Percentiles rank a stretch among this genome's conserved stretches.
phyloP scores from a whole-genome alignment of 1,140 invertebrate species.

The Carposina sasakii region DNA sequence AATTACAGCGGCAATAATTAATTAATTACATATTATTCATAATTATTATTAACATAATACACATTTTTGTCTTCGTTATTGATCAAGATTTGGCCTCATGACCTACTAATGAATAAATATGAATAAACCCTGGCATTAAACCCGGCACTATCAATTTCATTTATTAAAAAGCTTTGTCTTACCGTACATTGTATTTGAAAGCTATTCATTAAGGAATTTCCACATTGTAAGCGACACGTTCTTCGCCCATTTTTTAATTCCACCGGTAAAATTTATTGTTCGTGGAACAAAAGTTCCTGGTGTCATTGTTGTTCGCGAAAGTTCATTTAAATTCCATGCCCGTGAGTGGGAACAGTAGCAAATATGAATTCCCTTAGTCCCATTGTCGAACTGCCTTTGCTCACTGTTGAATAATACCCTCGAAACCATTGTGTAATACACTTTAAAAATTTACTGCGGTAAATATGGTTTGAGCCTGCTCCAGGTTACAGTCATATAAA shows the following conservation, averaged over 20 bases:
- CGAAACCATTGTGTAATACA: not conserved
- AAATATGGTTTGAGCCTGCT: not conserved
- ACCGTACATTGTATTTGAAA: too few species aligned
- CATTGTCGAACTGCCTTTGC: slow-evolving; percentile 57
- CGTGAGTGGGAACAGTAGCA: slow-evolving; percentile 64
- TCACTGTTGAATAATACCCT: slow-evolving; percentile 46
- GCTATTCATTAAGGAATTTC: too few species aligned
- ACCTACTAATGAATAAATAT: too few species aligned
- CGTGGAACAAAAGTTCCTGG: slow-evolving; percentile 60
- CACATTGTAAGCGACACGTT: too few species aligned
- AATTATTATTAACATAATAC: too few species aligned
- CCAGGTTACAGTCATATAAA: not conserved
- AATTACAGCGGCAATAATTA: too few species aligned
- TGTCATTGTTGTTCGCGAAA: slow-evolving; percentile 68
- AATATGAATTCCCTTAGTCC: slow-evolving; percentile 66
- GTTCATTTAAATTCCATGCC: slow-evolving; percentile 67
- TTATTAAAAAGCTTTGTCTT: too few species aligned
- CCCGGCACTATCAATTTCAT: too few species aligned
- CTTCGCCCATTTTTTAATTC: slow-evolving; percentile 64
- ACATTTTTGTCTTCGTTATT: too few species aligned
- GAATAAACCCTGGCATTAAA: too few species aligned
- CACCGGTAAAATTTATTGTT: slow-evolving; percentile 67
- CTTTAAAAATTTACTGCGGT: not conserved
- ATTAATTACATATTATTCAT: too few species aligned
- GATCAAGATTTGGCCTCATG: too few species aligned